Conservation (phyloP, 1,140 invertebrate species). For the Halyomorpha halys region DNA sequence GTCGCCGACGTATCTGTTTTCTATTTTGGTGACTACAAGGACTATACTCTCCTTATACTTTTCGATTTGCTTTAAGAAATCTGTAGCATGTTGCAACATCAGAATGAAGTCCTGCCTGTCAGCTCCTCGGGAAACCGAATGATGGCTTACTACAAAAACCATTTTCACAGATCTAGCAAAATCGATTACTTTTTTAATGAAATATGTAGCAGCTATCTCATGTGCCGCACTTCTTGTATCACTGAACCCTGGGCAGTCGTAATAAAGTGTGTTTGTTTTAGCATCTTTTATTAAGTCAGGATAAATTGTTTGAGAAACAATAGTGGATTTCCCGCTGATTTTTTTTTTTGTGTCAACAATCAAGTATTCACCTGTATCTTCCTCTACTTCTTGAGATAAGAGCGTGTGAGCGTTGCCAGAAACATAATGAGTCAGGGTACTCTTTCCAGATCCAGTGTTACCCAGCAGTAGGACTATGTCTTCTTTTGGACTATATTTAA, state of each 20-base stretch:
- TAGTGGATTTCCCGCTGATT: constrained; percentile 19
- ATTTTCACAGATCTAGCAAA: constrained; percentile 26
- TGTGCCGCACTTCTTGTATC: constrained; percentile 26
- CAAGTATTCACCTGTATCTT: constrained; percentile 14
- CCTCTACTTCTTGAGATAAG: background rate
- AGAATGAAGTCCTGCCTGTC: constrained; percentile 27
- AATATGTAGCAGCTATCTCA: constrained; percentile 29
- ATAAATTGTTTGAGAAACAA: constrained; percentile 27
- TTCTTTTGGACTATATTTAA: background rate
- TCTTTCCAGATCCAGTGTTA: constrained; percentile 31
- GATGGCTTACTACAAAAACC: constrained; percentile 26
- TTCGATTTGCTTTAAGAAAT: constrained; percentile 23
- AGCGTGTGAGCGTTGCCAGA: constrained; percentile 23
- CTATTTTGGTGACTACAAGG: constrained; percentile 29
- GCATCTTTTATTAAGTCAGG: background rate
- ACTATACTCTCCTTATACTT: constrained; percentile 24
- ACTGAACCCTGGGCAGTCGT: constrained; percentile 31
- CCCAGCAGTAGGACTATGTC: constrained; percentile 28
- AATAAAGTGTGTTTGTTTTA: constrained; percentile 17
- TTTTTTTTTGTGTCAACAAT: constrained; percentile 15
- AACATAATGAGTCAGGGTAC: constrained; percentile 28
- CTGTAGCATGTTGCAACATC: constrained; percentile 20
- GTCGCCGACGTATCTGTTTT: constrained; percentile 1
- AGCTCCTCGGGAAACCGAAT: constrained; percentile 22
- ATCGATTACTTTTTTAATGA: constrained; percentile 27